Conservation (phyloP, 2,888 invertebrate species). For the Drosophila demipolita region DNA sequence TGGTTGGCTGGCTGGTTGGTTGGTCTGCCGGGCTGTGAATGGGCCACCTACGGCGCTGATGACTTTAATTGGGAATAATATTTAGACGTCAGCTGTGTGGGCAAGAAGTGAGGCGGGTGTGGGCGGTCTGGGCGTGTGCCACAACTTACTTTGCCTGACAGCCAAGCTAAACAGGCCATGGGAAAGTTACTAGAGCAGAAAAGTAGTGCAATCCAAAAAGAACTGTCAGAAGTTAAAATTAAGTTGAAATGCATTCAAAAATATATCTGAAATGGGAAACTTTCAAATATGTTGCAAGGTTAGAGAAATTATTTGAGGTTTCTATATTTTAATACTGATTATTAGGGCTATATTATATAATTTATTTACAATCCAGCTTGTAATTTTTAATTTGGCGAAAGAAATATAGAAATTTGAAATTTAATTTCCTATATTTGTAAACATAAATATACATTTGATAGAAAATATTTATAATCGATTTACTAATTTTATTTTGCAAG, state of each 20-base stretch:
- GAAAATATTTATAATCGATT: not conserved
- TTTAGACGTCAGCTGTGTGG: conserved; percentile 79
- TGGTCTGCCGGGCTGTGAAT: conserved; percentile 46
- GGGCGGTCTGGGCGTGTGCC: conserved; percentile 16
- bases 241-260: too few relatives aligned
- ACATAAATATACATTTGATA: not conserved
- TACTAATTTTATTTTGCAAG: not conserved
- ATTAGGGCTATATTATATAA: not conserved
- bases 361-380: not conserved
- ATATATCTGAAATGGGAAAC: not conserved
- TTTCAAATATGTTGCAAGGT: not conserved
- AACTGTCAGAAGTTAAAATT: conserved; percentile 6
- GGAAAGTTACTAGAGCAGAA: conserved; percentile 22
- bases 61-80: conserved; percentile 85
- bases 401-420: not conserved
- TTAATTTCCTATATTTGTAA: not conserved
- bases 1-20: conserved; percentile 8
- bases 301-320: not conserved
- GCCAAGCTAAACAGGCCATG: conserved; percentile 23
- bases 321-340: not conserved
- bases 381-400: not conserved
- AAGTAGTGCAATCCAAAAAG: conserved; percentile 2
- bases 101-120: conserved; percentile 16
- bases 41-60: conserved; percentile 81
- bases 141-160: conserved; percentile 29